Evolutionary conservation across 2,888 invertebrate genomes (phyloP).

Genomic region (Eumacrocentrus americanus): DNA sequence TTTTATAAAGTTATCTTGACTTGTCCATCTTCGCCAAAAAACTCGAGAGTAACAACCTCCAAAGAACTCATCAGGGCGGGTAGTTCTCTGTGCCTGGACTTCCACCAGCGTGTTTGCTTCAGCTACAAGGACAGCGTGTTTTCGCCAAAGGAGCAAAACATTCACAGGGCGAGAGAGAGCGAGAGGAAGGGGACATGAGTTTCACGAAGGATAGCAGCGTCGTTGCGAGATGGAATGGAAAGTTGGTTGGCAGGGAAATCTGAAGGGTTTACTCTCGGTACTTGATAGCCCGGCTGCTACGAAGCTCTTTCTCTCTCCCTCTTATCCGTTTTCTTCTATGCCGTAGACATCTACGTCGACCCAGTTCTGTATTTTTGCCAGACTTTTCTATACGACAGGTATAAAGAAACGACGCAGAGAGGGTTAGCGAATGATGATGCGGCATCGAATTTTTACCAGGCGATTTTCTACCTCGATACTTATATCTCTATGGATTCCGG

Average conservation of each 20-base stretch:
- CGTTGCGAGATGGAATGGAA: slow-evolving; percentile 21
- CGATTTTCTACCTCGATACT: too few species aligned
- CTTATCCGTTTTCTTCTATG: too few species aligned
- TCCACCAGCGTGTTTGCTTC: slow-evolving; percentile 39
- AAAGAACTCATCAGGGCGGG: slow-evolving; percentile 17
- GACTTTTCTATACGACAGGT: too few species aligned
- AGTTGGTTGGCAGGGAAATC: slow-evolving; percentile 29
- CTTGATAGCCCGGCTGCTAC: too few species aligned
- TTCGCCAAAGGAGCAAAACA: slow-evolving; percentile 49
- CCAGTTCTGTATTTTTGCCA: slow-evolving; percentile 42
- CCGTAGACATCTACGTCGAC: slow-evolving; percentile 46
- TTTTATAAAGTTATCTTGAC: not conserved
- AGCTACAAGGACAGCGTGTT: slow-evolving; percentile 49
- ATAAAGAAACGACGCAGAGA: too few species aligned
- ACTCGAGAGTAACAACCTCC: not conserved
- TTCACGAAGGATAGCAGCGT: slow-evolving; percentile 29
- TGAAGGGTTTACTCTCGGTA: slow-evolving; percentile 31
- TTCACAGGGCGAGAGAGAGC: slow-evolving; percentile 22
- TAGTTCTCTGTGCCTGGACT: slow-evolving; percentile 13
- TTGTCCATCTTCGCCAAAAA: not conserved
- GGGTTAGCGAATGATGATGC: too few species aligned
- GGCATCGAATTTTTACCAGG: too few species aligned
- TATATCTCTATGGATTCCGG: too few species aligned
- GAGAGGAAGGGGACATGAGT: slow-evolving; percentile 26
- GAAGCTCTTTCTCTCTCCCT: too few species aligned